Evolutionary conservation across 2,888 invertebrate genomes (phyloP), one percentile per base, ranked within the genome.

Genomic region (Bombyx huttoni): DNA sequence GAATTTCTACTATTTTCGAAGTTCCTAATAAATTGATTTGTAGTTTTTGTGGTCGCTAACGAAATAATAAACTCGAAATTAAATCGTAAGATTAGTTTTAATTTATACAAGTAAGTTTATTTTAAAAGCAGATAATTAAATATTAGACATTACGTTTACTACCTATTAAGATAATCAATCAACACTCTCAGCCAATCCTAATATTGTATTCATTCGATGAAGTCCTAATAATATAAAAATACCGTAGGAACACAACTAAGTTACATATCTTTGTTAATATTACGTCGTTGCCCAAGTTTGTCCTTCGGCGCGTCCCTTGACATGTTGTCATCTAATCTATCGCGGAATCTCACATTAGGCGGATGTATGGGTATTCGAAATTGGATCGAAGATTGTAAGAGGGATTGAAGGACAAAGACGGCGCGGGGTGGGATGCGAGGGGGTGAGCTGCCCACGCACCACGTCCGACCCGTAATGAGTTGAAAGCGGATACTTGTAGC

Each of bases 401-500:
- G 82, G 81, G 82, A 83, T 84, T 77, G 85, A 82, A 81, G 85
- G 82, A 83, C 83, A 82, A 82, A 81, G 82, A 75, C 75, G 75
- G 67, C 52, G 62, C 62, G 67, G 59, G 58, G 68, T 61, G 67
- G 62, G 68, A 57, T 62, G 63, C 58, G 65, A 63, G 70, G 68
- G 64, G 66, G 62, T 59, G 64, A 60, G 56, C 67, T 60, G 72
- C 82, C 85, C 82, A 86, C 87, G 86, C 84, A 85, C 85, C 83
- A 85, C 86, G 86, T 86, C 85, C 85, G 79, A 77, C 68, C 84
- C 77, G 83, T 88, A 88, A 88, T 88, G 87, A 88, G 87, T 88
- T 88, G 87, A 88, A 88, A 88, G 87, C 87, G 85, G 87, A 88
- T 88, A 88, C 87, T 87, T 88, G 87, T 88, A 88, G 84, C 86